Percentiles rank a stretch among this genome's conserved stretches.
phyloP scores from a whole-genome alignment of 1,140 invertebrate species.

The Drosophila tropicalis region DNA sequence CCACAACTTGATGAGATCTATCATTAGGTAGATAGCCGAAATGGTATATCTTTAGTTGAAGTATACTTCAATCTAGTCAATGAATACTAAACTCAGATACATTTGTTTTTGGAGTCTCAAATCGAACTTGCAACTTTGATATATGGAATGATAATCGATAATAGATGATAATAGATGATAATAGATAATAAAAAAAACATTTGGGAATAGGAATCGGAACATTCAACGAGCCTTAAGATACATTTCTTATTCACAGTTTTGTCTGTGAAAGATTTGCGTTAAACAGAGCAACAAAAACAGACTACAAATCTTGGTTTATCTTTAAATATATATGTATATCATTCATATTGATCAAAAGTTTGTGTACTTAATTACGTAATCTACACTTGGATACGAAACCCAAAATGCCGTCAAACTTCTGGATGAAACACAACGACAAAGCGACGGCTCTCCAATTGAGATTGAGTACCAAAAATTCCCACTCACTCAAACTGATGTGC shows the following conservation, averaged over 20 bases:
- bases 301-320: background rate
- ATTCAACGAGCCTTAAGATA: too few relatives aligned
- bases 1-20: background rate
- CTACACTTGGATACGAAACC: background rate
- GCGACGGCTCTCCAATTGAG: background rate
- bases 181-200: too few relatives aligned
- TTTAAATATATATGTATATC: background rate
- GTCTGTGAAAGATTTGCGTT: background rate
- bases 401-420: background rate
- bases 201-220: too few relatives aligned
- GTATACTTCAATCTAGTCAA: background rate
- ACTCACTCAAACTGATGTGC: constrained; percentile 53
- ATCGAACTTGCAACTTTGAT: too few relatives aligned
- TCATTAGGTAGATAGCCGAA: background rate
- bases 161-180: too few relatives aligned
- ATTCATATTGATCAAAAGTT: background rate
- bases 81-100: background rate
- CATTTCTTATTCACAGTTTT: too few relatives aligned
- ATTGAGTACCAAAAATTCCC: constrained; percentile 45
- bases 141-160: too few relatives aligned
- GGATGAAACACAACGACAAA: background rate
- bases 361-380: constrained; percentile 6
- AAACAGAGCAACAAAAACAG: background rate
- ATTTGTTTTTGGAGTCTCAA: too few relatives aligned
- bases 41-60: background rate